These are phyloP conservation scores for Acanthiza pusilla DNA, from an alignment of 2,797 vertebrate genomes.

Conservation along the genomic window DNA sequence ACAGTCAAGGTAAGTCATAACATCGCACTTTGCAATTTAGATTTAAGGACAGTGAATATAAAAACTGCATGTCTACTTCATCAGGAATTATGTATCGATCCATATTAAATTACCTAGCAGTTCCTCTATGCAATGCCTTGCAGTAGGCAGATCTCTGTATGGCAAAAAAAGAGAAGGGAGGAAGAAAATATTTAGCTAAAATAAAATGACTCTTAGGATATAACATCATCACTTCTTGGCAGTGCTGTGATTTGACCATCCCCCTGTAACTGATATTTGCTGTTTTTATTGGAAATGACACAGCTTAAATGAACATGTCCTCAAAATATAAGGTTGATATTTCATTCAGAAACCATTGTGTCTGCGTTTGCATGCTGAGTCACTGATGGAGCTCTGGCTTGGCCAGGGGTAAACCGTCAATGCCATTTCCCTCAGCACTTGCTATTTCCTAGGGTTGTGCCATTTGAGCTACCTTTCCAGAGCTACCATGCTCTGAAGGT, in stretches of 20 bases:
- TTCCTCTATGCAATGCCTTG: not conserved
- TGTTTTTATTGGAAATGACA: not conserved
- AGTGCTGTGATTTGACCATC: not conserved
- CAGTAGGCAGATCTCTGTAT: not conserved
- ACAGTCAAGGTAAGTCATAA: conserved; percentile 40
- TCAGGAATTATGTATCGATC: conserved; percentile 3
- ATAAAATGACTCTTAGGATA: not conserved
- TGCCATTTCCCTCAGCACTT: not conserved
- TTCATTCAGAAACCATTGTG: not conserved
- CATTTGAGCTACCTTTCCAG: not conserved
- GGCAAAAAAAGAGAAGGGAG: not conserved
- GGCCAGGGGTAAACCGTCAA: not conserved
- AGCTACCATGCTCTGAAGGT: not conserved
- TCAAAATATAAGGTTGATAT: not conserved
- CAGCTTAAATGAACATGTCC: not conserved
- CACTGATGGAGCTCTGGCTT: conserved; percentile 12
- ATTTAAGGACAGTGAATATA: conserved; percentile 31
- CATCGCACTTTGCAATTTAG: conserved; percentile 12
- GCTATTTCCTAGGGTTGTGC: not conserved
- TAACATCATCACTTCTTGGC: not conserved
- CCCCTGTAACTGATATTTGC: not conserved
- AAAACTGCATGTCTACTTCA: conserved; percentile 22
- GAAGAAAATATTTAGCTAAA: not conserved
- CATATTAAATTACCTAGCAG: not conserved
- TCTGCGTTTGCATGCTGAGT: not conserved